phyloP scores from a whole-genome alignment of 2,113 vertebrate species.

The Columbina picui region DNA sequence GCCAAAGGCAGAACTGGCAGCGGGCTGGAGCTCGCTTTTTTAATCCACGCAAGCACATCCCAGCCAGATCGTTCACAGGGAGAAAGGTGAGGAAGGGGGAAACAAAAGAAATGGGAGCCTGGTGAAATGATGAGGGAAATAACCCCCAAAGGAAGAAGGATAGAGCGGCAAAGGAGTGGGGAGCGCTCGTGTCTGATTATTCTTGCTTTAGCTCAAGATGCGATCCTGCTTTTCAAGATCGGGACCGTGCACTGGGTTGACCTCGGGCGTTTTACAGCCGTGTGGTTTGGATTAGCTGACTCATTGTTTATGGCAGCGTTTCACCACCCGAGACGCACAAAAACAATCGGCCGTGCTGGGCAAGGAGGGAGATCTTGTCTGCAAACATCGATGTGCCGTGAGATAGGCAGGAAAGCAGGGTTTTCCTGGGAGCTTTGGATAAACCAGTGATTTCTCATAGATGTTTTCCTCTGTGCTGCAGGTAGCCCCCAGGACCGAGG shows the following conservation, averaged over 20 bases:
- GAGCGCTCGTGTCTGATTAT: too few species aligned
- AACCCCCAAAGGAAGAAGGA: background rate
- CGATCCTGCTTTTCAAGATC: slow-evolving; percentile 49
- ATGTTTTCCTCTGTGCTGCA: background rate
- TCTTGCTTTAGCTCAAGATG: background rate
- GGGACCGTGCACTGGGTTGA: background rate
- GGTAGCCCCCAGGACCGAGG: rapidly evolving
- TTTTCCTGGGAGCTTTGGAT: background rate
- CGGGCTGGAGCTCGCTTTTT: background rate
- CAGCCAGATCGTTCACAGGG: background rate
- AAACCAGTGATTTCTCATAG: background rate
- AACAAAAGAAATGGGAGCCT: background rate
- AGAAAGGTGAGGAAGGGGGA: background rate
- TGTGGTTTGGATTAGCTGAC: slow-evolving; percentile 55
- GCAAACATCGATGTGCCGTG: background rate
- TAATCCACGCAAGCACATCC: rapidly evolving
- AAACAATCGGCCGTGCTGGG: background rate
- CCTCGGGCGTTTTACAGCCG: background rate
- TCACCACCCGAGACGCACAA: background rate
- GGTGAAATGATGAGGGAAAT: background rate
- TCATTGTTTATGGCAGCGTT: slow-evolving; percentile 33
- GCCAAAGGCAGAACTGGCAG: slow-evolving; percentile 47
- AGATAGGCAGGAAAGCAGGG: background rate
- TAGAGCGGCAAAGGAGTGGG: too few species aligned
- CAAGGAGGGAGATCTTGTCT: background rate